A percentile compares a stretch with the other conserved stretches of the same genome.
phyloP scores from a whole-genome alignment of 2,797 vertebrate species.

The Betta splendens region DNA sequence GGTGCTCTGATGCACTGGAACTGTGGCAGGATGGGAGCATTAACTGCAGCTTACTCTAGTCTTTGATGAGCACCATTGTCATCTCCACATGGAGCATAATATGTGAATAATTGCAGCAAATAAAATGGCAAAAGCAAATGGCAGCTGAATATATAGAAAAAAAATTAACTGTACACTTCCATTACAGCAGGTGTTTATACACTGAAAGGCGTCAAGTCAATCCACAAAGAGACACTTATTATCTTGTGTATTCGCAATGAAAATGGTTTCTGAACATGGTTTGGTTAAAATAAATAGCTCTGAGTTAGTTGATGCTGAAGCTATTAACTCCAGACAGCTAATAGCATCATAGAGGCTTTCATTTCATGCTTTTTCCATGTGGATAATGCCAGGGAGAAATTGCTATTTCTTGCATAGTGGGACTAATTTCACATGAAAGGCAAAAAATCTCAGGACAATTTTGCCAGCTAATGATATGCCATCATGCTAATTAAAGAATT shows the following conservation, averaged over 20 bases:
- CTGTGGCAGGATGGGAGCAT: not conserved
- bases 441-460: constrained; percentile 59
- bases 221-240: constrained; percentile 42
- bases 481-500: constrained; percentile 60
- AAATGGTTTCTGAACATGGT: constrained; percentile 35
- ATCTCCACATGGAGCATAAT: not conserved
- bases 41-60: constrained; percentile 4
- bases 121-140: not conserved
- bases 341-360: constrained; percentile 55
- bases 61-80: not conserved
- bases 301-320: constrained; percentile 43
- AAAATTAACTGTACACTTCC: constrained; percentile 4
- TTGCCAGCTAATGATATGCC: constrained; percentile 63
- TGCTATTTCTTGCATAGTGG: constrained; percentile 51
- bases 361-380: constrained; percentile 68
- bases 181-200: not conserved
- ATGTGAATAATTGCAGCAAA: constrained; percentile 14
- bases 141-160: not conserved
- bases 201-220: constrained; percentile 29
- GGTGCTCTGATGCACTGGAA: not conserved
- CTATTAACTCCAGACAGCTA: constrained; percentile 56
- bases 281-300: constrained; percentile 59
- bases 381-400: constrained; percentile 62
- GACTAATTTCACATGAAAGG: constrained; percentile 72
- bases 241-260: constrained; percentile 35